phyloP scores from a whole-genome alignment of 2,113 vertebrate species.

The Sitta europaea region DNA sequence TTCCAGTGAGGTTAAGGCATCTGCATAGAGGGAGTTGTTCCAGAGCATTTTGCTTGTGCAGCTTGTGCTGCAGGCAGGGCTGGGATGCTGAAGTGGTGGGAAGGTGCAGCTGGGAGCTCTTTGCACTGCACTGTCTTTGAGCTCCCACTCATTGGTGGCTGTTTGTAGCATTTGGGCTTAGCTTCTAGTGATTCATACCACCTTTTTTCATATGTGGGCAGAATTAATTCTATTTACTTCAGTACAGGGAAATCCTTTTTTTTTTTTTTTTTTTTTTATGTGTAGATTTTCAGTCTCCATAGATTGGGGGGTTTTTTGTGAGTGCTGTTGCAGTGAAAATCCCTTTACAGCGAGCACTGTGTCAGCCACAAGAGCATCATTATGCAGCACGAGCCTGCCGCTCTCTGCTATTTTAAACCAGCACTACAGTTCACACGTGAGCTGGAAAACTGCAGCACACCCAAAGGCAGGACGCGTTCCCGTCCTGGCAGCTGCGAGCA shows the following conservation, averaged over 20 bases:
- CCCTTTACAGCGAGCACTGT: accelerated
- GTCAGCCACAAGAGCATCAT: neutral
- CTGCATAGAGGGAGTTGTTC: neutral
- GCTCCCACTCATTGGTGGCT: neutral
- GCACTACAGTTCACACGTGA: neutral
- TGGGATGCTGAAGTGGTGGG: neutral
- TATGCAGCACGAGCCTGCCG: accelerated
- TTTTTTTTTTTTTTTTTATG: neutral
- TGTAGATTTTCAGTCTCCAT: neutral
- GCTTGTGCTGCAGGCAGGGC: neutral
- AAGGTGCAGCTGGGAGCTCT: neutral
- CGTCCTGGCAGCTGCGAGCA: neutral
- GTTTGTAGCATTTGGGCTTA: neutral
- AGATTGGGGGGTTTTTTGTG: neutral
- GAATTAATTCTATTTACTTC: neutral
- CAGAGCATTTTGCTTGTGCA: neutral
- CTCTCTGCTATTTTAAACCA: neutral
- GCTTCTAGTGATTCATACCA: neutral
- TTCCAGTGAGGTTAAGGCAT: neutral
- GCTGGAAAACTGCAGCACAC: neutral
- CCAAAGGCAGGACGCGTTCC: neutral
- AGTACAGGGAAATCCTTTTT: neutral
- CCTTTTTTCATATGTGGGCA: neutral
- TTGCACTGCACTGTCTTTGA: neutral
- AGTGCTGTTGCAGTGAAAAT: neutral